Base-by-base conservation (phyloP, 2,888 invertebrate genomes). In the Taenaris catops region DNA sequence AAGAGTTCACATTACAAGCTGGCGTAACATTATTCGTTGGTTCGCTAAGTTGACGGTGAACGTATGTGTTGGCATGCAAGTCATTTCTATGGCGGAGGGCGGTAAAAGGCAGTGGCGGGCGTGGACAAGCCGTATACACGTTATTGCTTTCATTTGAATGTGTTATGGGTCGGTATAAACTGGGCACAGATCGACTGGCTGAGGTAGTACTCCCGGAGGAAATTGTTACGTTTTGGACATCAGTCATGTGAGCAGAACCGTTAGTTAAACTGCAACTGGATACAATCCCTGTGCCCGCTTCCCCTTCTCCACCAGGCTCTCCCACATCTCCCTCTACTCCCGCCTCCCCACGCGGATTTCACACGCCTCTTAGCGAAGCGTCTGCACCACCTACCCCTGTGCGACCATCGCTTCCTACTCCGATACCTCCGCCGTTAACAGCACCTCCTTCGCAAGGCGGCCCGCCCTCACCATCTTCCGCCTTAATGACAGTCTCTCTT, bases 401-500 rank as follows among this genome's bases (percentile, higher is more conserved):
- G 58, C 70, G 63, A 62, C 42, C 71, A 8, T 61, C 58, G 7
- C 61, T 61, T 1, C 49, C 42, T 46, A 44, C 43, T 0, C 92
- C 88, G 6, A 43, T 44, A 1, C 49, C 50, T 1, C 92, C 88
- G 3, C 63, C 75, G 41, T 48, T 72, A 2, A 63, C 68, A 9
- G 57, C 69, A 1, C 58, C 64, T 12, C 54, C 54, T 2, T 65
- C 72, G 0, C 71, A 58, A 7, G 71, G 59, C 18, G 79, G 73
- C 7, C 91, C 93, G 0, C 93, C 94, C 0, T 94, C 96, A 0
- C 95, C 96, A 0, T 94, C 93, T 41, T 95, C 96, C 0, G 96
- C 95, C 1, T 89, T 94, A 3, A 92, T 94, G 89, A 94, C 96
- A 0, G 92, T 94, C 3, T 94, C 95, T 1, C 89, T 95, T 14